Percentiles rank a stretch among this genome's conserved stretches.
phyloP scores from a whole-genome alignment of 1,140 invertebrate species.

The Pseudachorutes palmiensis region DNA sequence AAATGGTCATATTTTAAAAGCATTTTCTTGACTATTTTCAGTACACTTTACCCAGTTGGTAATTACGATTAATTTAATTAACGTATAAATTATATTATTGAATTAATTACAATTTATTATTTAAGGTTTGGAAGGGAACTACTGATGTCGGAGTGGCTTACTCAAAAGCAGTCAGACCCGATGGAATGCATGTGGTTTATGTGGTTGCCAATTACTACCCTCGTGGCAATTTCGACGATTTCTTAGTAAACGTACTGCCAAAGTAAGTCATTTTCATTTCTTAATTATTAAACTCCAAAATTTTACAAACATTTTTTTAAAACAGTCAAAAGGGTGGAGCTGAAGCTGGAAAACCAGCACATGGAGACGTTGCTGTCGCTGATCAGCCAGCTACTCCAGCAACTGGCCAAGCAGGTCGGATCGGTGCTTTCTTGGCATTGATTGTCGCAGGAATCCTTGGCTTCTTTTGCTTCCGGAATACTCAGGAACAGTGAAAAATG shows the following conservation, averaged over 20 bases:
- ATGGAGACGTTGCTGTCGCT: background rate
- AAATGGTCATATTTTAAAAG: background rate
- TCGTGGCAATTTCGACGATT: conserved; percentile 13
- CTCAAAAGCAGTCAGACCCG: background rate
- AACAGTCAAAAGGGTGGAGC: no score
- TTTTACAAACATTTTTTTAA: background rate
- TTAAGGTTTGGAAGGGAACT: conserved; percentile 23
- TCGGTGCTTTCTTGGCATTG: background rate
- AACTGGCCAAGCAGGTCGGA: no score
- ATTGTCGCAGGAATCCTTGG: background rate
- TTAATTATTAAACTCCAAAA: background rate
- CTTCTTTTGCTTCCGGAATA: background rate
- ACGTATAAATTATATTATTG: no score
- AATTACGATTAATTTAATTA: no score
- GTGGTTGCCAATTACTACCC: conserved; percentile 16
- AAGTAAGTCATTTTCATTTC: background rate
- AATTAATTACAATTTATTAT: no score
- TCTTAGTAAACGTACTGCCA: conserved; percentile 19
- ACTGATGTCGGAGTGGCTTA: conserved; percentile 14
- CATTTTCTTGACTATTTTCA: conserved; percentile 1
- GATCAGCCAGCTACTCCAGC: no score
- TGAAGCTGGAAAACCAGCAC: background rate
- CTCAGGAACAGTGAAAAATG: no score
- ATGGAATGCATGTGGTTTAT: background rate
- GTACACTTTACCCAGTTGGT: conserved; percentile 24